Percentiles rank a stretch among this genome's conserved stretches.
These are phyloP conservation scores for Hirtodrosophila histrioides DNA, from an alignment of 2,888 invertebrate species.

Conservation along the genomic window DNA sequence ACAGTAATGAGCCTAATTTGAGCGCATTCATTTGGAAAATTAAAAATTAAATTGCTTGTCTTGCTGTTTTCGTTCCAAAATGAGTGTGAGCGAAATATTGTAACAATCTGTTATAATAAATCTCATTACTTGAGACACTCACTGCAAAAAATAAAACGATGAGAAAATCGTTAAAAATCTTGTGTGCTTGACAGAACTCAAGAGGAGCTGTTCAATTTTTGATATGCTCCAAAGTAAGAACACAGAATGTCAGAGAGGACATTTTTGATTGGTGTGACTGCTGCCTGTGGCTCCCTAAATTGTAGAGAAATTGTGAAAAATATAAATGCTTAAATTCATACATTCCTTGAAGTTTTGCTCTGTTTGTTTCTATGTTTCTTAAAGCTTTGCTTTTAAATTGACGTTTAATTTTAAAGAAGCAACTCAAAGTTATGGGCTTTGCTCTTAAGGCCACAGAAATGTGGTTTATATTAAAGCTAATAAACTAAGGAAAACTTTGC, in stretches of 20 bases:
- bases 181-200: constrained; percentile 25
- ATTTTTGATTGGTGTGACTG: background rate
- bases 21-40: constrained; percentile 79
- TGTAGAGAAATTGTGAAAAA: background rate
- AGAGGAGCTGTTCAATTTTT: constrained; percentile 11
- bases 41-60: constrained; percentile 80
- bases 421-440: no score
- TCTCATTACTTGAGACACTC: constrained; percentile 62
- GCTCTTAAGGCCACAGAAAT: no score
- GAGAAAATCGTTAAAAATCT: constrained; percentile 10
- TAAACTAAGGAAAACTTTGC: no score
- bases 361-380: no score
- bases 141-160: constrained; percentile 19
- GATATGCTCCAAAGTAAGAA: constrained; percentile 2
- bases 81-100: constrained; percentile 48
- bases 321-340: constrained; percentile 2
- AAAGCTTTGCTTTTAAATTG: no score
- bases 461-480: no score
- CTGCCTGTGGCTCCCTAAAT: constrained; percentile 3
- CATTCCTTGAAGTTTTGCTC: background rate
- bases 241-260: background rate
- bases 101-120: constrained; percentile 67
- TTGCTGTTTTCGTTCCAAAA: constrained; percentile 37
- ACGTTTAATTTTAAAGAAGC: no score
- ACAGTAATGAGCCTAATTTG: constrained; percentile 75